Evolutionary conservation across 1,140 invertebrate genomes (phyloP), one percentile per base, ranked within the genome.

Genomic region (Leptopilina boulardi): DNA sequence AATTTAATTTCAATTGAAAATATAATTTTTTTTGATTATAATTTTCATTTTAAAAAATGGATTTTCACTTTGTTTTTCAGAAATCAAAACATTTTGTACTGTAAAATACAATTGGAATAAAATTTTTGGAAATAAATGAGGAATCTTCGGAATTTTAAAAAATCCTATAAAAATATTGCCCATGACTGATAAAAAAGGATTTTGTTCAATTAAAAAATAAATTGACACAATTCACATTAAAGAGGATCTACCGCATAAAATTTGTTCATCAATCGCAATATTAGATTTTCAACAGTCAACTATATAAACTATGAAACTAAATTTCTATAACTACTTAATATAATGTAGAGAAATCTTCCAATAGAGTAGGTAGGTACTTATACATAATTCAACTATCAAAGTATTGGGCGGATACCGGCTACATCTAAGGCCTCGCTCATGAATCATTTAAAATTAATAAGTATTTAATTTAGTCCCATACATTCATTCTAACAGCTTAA

Each of bases 401-500:
- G n/a, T 51, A 82, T 89, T 90, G 90, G 90, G 90, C 89, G 89
- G 89, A 91, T 91, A 89, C 85, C 85, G 86, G 89, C 89, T 91
- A 91, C 85, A 87, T 85, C 90, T 91, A 91, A 91, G 90, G 90
- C 90, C 90, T 91, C 90, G 81, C 90, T 91, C 86, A 89, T 89
- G 79, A 90, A 90, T 89, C 82, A 85, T 74, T 83, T 87, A 82
- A 86, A 87, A 84, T 82, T 86, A 80, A 83, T 82, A 80, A 34
- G 80, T 84, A 13, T 44, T 71, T 74, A 82, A 80, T 86, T 89
- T 88, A 89, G 83, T 89, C 84, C 83, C 86, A 84, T 82, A 82
- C 83, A 89, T 85, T 84, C 84, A 80, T 80, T 79, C 81, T 88
- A 89, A 87, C 77, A 86, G 77, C 82, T 84, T 87, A 85, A 77